Base-by-base conservation (phyloP, 2,888 invertebrate species). In the Metellina segmentata region DNA sequence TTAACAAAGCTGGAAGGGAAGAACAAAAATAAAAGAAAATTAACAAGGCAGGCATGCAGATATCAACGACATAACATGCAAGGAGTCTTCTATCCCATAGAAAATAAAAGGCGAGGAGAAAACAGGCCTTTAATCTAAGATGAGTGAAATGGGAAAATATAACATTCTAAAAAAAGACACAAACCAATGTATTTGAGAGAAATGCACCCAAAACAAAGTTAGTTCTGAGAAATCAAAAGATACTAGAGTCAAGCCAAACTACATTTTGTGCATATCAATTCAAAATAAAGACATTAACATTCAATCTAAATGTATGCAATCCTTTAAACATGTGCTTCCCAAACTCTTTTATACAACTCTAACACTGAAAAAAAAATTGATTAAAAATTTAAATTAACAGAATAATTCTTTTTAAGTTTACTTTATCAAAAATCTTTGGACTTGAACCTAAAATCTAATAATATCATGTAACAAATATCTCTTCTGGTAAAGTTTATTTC, bases 1-100 rank as follows among this genome's bases (percentile, higher is more conserved):
- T 91, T 91, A 91, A 91, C 86, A 81, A 70, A 81, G 87, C 86
- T 86, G 51, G 86, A 87, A 87, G 86, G 77, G 61, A 81, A 87
- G 49, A 82, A 90, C 70, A 75, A 91, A 86, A 89, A 85, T 19
- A 69, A 52, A 72, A 81, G 61, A 82, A 82, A 77, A 87, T 87
- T 82, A 91, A 87, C 87, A 81, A 71, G 61, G 77, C 75, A 90
- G 72, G 78, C 91, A 91, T 91, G 91, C 91, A 91, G 91, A 87
- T 51, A 53, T 20, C n/a, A 6, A 20, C 34, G n/a, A 69, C 69
- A 53, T 81, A 61, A 61, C 90, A 77, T 77, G 82, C 87, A 82
- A 87, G 53, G 75, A 81, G 20, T 48, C 71, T 48, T 79, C 61
- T 61, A 61, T 61, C 61, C 61, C 61, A 61, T 61, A 61, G 61